Evolutionary conservation across 2,113 vertebrate species (phyloP), one percentile per base, ranked within the genome.

Genomic region (Drymodes brunneopygia): DNA sequence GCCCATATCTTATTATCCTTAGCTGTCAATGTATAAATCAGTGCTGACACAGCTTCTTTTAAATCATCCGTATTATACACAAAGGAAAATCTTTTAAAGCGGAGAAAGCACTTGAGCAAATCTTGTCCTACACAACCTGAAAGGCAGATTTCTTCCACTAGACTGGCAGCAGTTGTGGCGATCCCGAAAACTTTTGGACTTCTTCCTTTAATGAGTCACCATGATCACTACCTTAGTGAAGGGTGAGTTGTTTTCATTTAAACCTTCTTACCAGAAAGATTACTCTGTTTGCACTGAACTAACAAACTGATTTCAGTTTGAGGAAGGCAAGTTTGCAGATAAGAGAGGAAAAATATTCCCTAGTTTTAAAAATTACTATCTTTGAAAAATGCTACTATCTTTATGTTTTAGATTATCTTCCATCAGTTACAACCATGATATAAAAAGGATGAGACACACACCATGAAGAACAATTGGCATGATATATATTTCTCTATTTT

Each of bases 11-110:
- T 98, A 98, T 98, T 98, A 98, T 98, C 97, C 98, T 98, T 97
- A 97, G 98, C 97, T 98, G 98, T 98, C 98, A 98, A 97, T 97
- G 97, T 96, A 98, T 98, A 98, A 98, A 98, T 98, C 98, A 98
- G 93, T 94, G 95, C 97, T 98, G 98, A 98, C 97, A 97, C 96
- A 96, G 97, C 97, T 97, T 96, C 97, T 97, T 97, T 95, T 98
- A 98, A 98, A 98, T 98, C 98, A 98, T 96, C 95, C 72, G 24
- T 56, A 96, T 89, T 96, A 94, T 90, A 97, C 94, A 98, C 96
- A 97, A 97, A 98, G 90, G 86, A 95, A 94, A 97, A 96, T 94
- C 90, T 94, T 95, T 92, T 61, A 85, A 94, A 57, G 66, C 65
- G 27, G 44, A 84, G 90, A 96, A 96, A 96, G 94, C 97, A 96